Evolutionary conservation across 2,888 invertebrate species (phyloP).

Genomic region (Heliconius erato): DNA sequence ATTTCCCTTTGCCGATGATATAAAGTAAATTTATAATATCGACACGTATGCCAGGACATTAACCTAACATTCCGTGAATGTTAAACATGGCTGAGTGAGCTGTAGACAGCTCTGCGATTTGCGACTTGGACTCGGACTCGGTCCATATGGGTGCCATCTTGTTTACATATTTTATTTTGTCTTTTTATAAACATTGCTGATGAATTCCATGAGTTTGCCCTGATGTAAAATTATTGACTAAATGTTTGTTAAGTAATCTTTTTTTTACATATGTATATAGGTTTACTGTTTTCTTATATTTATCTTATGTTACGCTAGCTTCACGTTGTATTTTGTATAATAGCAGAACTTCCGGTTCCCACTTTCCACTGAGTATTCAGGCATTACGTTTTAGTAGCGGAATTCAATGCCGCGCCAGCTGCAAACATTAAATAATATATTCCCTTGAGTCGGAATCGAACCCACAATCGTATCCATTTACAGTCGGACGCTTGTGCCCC

Average conservation of each 20-base stretch:
- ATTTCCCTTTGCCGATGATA: not conserved
- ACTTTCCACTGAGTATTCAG: too few relatives aligned
- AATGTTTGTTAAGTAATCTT: too few relatives aligned
- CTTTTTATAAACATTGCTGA: not conserved
- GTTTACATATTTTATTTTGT: constrained; percentile 13
- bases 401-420: too few relatives aligned
- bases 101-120: constrained; percentile 58
- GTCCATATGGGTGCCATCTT: constrained; percentile 30
- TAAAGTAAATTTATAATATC: constrained; percentile 43
- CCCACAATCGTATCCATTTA: too few relatives aligned
- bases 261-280: not conserved
- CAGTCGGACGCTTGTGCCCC: too few relatives aligned
- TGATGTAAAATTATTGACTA: not conserved
- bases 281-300: too few relatives aligned
- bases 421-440: too few relatives aligned
- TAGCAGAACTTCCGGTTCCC: too few relatives aligned
- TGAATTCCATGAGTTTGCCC: not conserved
- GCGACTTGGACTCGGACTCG: constrained; percentile 44
- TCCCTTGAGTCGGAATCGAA: too few relatives aligned
- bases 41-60: constrained; percentile 61
- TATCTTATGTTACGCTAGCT: too few relatives aligned
- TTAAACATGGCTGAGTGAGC: constrained; percentile 62
- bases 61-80: constrained; percentile 69
- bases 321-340: too few relatives aligned
- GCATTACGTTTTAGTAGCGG: too few relatives aligned